Base-by-base conservation (phyloP, 2,797 vertebrate genomes). In the Galaxias olidus region DNA sequence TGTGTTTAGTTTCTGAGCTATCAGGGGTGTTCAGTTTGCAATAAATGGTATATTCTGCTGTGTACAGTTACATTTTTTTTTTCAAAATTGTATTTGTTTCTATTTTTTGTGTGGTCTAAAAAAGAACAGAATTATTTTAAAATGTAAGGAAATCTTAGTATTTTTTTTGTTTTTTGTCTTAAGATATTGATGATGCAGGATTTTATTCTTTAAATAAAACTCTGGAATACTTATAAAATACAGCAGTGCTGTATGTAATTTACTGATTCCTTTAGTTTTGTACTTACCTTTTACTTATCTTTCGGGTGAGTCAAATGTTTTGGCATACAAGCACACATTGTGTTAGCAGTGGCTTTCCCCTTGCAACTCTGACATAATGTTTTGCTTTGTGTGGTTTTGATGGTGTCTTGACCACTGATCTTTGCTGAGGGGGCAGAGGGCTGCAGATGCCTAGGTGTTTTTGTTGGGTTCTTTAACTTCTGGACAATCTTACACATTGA, bases 51-150 rank as follows among this genome's bases (percentile, higher is more conserved):
- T 91, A 88, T 90, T 91, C 88, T 92, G 87, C 88, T 90, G 87
- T 93, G 92, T 93, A 93, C 90, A 93, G 92, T 92, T 92, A 89
- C 83, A 84, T 88, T 87, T 87, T 87, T 76, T 75, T 84, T 76
- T 64, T 77, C 77, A 87, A 83, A 87, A 88, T 84, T 87, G 77
- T 90, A 84, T 72, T 89, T 90, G 81, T 91, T 90, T 91, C 72
- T 89, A 88, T 91, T 88, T 89, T 92, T 89, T 90, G 84, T 90
- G 86, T 89, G 87, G 87, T 90, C 90, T 91, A 59, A 65, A 79
- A 88, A 74, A 90, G 86, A 93, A 89, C 87, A 90, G 89, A 89
- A 87, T 85, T 86, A 83, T 91, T 90, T 91, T 84, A 88, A 91
- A 86, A 63, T 87, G 73, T 87, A 86, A 89, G 77, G 82, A 90